phyloP scores from a whole-genome alignment of 2,888 invertebrate genomes.

The Alviniconcha strummeri region DNA sequence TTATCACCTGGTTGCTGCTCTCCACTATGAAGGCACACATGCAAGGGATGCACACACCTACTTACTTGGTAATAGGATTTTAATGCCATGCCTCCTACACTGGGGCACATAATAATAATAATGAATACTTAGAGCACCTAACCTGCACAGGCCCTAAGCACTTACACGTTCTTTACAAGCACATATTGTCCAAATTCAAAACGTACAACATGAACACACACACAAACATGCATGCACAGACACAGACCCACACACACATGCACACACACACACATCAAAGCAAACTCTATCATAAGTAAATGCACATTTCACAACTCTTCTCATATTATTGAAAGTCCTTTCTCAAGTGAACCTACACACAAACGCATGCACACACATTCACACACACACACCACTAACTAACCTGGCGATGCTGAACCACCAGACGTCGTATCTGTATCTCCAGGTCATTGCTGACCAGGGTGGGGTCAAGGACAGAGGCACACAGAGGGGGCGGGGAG shows the following conservation, averaged over 20 bases:
- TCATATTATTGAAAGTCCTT: background rate
- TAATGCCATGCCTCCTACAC: too few relatives aligned
- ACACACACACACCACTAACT: background rate
- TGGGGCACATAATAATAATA: too few relatives aligned
- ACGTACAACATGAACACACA: too few relatives aligned
- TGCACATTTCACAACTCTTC: background rate
- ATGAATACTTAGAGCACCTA: too few relatives aligned
- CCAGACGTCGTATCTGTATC: constrained; percentile 67
- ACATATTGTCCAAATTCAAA: too few relatives aligned
- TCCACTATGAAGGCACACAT: too few relatives aligned
- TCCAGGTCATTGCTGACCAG: constrained; percentile 71
- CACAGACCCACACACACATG: background rate
- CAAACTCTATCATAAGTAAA: background rate
- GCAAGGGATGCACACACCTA: background rate
- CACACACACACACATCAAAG: background rate
- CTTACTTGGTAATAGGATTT: too few relatives aligned
- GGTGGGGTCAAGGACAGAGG: constrained; percentile 61
- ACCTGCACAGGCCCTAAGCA: too few relatives aligned
- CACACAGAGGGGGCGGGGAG: constrained; percentile 63
- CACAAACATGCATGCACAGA: too few relatives aligned
- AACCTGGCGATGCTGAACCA: constrained; percentile 69
- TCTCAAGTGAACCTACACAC: background rate
- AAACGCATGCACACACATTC: background rate
- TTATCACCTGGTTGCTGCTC: too few relatives aligned
- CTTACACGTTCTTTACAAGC: too few relatives aligned